phyloP scores from a whole-genome alignment of 2,113 vertebrate genomes.

The Bambusicola thoracicus region DNA sequence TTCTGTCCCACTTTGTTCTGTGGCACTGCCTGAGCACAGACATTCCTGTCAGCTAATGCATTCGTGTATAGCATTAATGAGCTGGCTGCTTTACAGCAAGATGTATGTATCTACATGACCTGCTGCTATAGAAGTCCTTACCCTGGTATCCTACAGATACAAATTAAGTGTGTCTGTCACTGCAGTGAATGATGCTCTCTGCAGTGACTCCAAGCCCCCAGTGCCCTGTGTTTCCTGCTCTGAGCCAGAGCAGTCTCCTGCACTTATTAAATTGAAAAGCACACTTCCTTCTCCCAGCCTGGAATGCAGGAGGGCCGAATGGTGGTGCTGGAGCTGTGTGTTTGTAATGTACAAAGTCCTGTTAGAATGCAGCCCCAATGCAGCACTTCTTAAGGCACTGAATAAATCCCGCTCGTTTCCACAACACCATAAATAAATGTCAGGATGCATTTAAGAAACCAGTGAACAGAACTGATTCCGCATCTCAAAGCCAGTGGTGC shows the following conservation, averaged over 20 bases:
- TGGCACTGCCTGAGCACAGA: not conserved
- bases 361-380: not conserved
- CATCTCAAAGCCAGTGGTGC: not conserved
- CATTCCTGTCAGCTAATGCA: not conserved
- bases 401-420: not conserved
- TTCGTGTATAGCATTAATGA: no score
- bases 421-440: not conserved
- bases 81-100: not conserved
- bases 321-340: not conserved
- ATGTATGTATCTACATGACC: fast-evolving
- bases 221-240: not conserved
- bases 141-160: not conserved
- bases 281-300: not conserved
- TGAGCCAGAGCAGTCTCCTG: not conserved
- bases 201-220: not conserved
- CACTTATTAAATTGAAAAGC: not conserved
- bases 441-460: not conserved
- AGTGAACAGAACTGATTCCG: not conserved
- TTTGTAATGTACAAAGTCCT: not conserved
- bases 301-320: not conserved
- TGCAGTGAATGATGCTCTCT: not conserved
- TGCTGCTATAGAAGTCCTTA: not conserved
- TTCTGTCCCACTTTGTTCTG: not conserved
- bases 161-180: not conserved
- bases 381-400: not conserved